These are phyloP conservation scores for Epinephelus awoara DNA, from an alignment of 2,797 vertebrate genomes.

Conservation along the genomic window DNA sequence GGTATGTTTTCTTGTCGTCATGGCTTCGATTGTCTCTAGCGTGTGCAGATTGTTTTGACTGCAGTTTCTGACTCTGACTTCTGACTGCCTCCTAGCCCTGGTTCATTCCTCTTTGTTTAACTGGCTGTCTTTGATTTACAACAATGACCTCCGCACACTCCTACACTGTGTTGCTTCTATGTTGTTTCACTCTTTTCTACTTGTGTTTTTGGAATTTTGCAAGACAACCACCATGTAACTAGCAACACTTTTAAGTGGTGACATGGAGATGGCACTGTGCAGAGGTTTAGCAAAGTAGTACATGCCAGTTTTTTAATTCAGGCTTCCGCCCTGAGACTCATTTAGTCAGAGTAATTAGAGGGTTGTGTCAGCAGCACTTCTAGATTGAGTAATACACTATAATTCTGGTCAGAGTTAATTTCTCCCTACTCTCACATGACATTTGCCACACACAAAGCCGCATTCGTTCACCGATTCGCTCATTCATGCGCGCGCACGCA, in stretches of 20 bases:
- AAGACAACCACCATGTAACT: constrained; percentile 2
- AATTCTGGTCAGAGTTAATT: constrained; percentile 61
- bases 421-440: constrained; percentile 44
- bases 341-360: constrained; percentile 71
- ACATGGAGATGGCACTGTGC: constrained; percentile 10
- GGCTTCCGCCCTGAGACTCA: constrained; percentile 44
- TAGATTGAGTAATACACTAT: constrained; percentile 47
- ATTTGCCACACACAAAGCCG: constrained; percentile 61
- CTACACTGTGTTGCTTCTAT: background rate
- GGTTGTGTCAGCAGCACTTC: constrained; percentile 55
- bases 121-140: background rate
- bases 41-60: background rate
- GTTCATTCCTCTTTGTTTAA: background rate
- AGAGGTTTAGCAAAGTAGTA: constrained; percentile 12
- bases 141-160: background rate
- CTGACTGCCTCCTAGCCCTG: background rate
- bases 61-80: background rate
- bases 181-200: constrained; percentile 3
- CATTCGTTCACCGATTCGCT: constrained; percentile 6
- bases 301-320: constrained; percentile 22
- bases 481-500: background rate
- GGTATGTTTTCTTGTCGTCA: background rate
- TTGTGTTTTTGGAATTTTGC: constrained; percentile 7
- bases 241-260: background rate
- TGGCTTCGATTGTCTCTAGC: background rate